phyloP scores from a whole-genome alignment of 1,140 invertebrate species.

The Drosophila cardini region DNA sequence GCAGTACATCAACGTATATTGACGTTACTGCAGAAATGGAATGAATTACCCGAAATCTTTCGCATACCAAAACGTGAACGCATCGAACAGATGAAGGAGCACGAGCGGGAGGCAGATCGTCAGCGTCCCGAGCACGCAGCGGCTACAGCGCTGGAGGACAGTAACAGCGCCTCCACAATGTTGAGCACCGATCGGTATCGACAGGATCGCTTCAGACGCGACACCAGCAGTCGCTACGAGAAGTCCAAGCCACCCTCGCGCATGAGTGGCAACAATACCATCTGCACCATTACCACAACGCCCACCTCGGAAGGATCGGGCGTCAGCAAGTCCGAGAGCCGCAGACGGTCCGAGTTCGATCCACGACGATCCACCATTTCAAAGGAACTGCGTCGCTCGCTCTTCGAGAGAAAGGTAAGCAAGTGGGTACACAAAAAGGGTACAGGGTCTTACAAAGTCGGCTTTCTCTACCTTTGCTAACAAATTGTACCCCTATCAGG shows the following conservation, averaged over 20 bases:
- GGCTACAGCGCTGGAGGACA: constrained; percentile 25
- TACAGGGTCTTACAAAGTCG: no score
- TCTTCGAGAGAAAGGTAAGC: constrained; percentile 88
- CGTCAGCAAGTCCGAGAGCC: constrained; percentile 26
- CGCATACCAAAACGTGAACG: constrained; percentile 97
- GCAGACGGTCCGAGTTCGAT: constrained; percentile 30
- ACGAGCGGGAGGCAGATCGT: constrained; percentile 92
- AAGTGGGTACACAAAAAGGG: no score
- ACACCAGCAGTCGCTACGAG: constrained; percentile 43
- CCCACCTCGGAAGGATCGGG: constrained; percentile 21
- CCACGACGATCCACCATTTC: constrained; percentile 39
- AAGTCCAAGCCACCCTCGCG: constrained; percentile 44
- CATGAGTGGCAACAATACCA: constrained; percentile 73
- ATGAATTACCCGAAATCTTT: constrained; percentile 88
- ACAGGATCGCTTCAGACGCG: constrained; percentile 83
- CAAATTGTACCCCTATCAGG: constrained; percentile 60
- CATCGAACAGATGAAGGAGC: constrained; percentile 96
- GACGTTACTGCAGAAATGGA: constrained; percentile 40
- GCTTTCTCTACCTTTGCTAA: no score
- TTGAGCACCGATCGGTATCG: constrained; percentile 75
- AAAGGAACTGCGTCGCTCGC: constrained; percentile 86
- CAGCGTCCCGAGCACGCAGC: constrained; percentile 59
- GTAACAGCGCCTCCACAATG: constrained; percentile 13
- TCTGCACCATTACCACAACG: constrained; percentile 57
- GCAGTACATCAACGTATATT: constrained; percentile 17